Evolutionary conservation across 2,888 invertebrate genomes (phyloP), one percentile per base, ranked within the genome.

Genomic region (Rhodophaea formosa): DNA sequence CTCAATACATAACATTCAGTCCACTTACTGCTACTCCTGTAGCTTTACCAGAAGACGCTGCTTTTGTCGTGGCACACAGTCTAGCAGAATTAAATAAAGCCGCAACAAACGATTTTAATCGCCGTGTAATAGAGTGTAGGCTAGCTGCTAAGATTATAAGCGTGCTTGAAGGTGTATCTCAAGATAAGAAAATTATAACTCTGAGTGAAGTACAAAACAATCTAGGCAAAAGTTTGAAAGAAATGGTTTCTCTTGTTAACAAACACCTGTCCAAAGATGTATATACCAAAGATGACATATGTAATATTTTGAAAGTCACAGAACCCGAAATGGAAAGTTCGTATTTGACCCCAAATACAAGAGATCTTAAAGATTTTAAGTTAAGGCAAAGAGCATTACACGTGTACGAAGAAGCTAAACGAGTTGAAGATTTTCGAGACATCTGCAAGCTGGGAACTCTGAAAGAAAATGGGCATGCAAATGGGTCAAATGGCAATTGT

Each of bases 11-110:
- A 67, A 96, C 98, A 72, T 99, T 99, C 91, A 94, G 97, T 74
- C 99, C 99, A 0, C 84, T 99, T 58, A 92, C 93, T 61, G 94
- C 96, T 6, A 92, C 92, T 35, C 94, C 96, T 61, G 94, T 99
- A n/a, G 88, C 86, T 5, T 85, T 99, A 57, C 99, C 99, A 0
- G 81, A 92, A 60, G 95, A 95, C 62, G 96, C 96, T 12, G 94
- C 95, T 35, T 99, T 99, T 86, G 97, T 99, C 1, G 96, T 99
- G 58, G 97, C 97, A 43, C 98, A 99, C 82, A 97, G 97, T 79
- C 86, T 97, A 63, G 95, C 94, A 0, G 95, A 95, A 80, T 94
- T 96, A 65, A 98, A 99, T 84, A 99, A 99, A 92, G 99, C 99
- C 8, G 97, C 98, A 12, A 96, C 97, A 0, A 93, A 94, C 42